A percentile compares a stretch with the other conserved stretches of the same genome.
Conservation (phyloP, 2,113 vertebrate species). For the Oxyruncus cristatus region DNA sequence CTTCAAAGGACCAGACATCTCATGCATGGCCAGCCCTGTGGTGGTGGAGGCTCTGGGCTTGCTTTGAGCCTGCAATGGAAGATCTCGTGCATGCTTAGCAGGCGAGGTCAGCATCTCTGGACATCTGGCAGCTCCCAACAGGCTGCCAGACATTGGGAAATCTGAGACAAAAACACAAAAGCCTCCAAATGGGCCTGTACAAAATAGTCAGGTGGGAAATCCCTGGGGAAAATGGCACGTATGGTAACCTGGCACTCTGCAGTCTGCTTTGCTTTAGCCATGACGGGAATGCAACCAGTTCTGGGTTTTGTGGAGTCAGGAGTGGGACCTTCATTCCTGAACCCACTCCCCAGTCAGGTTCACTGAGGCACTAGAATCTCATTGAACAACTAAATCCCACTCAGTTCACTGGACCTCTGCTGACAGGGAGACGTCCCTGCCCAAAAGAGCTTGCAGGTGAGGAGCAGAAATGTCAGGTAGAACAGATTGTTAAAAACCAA, state of each 20-base stretch:
- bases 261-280: background rate
- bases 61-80: background rate
- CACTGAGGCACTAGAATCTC: background rate
- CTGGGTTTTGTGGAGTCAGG: background rate
- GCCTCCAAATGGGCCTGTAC: background rate
- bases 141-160: slow-evolving; percentile 36
- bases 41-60: background rate
- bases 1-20: background rate
- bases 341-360: background rate
- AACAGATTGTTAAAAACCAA: background rate
- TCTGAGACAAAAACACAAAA: background rate
- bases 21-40: rapidly evolving
- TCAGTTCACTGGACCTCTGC: background rate
- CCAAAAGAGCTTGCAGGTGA: background rate
- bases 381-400: background rate
- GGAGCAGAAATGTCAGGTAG: background rate
- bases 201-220: background rate
- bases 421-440: background rate
- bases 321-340: background rate
- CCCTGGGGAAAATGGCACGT: background rate
- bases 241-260: background rate
- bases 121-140: slow-evolving; percentile 41
- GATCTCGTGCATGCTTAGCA: background rate
- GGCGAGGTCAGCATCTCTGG: slow-evolving; percentile 7
- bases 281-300: background rate